Evolutionary conservation across 2,797 vertebrate species (phyloP), one percentile per base, ranked within the genome.

Genomic region (Mionectes olivaceus): DNA sequence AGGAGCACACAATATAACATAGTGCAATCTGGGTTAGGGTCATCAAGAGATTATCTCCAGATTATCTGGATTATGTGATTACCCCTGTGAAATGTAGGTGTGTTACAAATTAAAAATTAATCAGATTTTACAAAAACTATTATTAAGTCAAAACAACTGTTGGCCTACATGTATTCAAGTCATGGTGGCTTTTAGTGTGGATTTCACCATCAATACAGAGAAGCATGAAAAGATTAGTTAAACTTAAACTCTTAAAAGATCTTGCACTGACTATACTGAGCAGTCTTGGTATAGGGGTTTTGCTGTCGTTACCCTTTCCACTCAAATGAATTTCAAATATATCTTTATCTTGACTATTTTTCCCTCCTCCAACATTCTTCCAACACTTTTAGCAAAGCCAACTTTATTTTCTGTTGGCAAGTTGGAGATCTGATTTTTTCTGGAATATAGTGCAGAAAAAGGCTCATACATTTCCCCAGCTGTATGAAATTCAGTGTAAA

Each of bases 311-410:
- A 79, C 5, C 28, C 46, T 89, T 56, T 89, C 21, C 16, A 37
- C 79, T 78, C 80, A 94, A 87, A 76, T 84, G 83, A 95, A 96
- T 97, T 93, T 95, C 85, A 97, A 95, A 63, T 91, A 93, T 41
- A 33, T 88, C 63, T 94, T 96, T 88, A 90, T 95, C 73, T 24
- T 52, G 44, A 69, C 33, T 16, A n/a, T 84, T 91, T 93, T 70
- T 19, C 50, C 89, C 83, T 94, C 89, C 65, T 91, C 61, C 90
- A 92, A 61, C 41, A 93, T 91, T 95, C 85, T 68, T 90, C 74
- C 57, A 93, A 84, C 57, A 92, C 28, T 55, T 94, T 81, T 83
- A 94, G 95, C 15, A 63, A 95, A 96, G 63, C n/a, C 46, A 91
- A 71, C 39, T 84, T 63, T 39, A 87, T 83, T 79, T 76, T 84